Evolutionary conservation across 2,113 vertebrate species (phyloP).

Genomic region (Neoarius graeffei): DNA sequence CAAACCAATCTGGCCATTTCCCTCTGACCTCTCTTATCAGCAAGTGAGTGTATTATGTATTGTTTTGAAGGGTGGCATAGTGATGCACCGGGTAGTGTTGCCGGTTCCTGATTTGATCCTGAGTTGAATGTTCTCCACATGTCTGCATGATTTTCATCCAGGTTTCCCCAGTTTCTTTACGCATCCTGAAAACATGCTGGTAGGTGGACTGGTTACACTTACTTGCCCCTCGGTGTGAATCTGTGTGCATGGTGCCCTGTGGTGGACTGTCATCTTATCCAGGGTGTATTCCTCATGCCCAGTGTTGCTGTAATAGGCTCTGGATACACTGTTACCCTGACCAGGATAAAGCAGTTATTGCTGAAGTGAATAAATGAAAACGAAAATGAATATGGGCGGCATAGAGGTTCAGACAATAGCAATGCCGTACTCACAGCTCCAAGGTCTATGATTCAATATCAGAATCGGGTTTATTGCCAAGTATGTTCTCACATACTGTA

Average conservation of each 20-base stretch:
- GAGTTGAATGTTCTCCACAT: not conserved
- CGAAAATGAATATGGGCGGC: not conserved
- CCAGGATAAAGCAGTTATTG: not conserved
- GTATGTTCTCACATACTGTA: no score
- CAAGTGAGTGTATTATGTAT: no score
- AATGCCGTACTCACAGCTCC: not conserved
- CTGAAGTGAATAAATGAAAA: not conserved
- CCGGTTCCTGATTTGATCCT: not conserved
- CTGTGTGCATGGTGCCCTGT: not conserved
- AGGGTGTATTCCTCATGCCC: not conserved
- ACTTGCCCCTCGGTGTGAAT: not conserved
- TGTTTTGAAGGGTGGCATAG: not conserved
- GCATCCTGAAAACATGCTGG: not conserved
- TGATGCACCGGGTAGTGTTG: not conserved
- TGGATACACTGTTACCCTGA: not conserved
- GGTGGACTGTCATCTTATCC: not conserved
- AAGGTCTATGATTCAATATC: not conserved
- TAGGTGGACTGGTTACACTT: not conserved
- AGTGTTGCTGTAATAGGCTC: not conserved
- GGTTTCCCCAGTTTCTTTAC: not conserved
- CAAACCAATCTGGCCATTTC: no score
- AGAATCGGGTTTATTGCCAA: no score
- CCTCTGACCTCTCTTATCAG: no score
- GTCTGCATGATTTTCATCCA: not conserved
- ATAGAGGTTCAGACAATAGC: not conserved